Base-by-base conservation (phyloP, 2,888 invertebrate genomes). In the Dorcus parallelipipedus region DNA sequence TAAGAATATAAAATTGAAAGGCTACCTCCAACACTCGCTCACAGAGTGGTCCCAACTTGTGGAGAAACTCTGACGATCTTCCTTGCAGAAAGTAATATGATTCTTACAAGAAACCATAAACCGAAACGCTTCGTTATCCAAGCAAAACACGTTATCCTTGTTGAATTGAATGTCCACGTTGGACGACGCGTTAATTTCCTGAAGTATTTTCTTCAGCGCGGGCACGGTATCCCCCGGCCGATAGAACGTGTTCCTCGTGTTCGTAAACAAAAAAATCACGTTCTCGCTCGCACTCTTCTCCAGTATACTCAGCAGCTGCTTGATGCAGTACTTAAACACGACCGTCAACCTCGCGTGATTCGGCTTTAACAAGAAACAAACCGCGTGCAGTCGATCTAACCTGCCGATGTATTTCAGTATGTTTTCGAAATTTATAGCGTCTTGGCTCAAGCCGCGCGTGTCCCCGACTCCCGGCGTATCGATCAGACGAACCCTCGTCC, bases 211-310 rank as follows among this genome's bases (percentile, higher is more conserved):
- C 56, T 66, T 62, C 26, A 75, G 61, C 26, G 67, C 58, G 9
- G 67, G 59, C 17, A 68, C 60, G 2, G 76, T 74, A 40, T 74
- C 73, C 4, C 73, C 74, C 0, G 74, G 71, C 17, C 66, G 63
- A 56, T 73, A 75, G 51, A 72, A 65, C 8, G 69, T 67, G 23
- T 67, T 67, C 59, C 69, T 62, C 0, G 72, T 65, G 54, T 74
- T 71, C 0, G 77, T 76, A 58, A 76, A 76, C n/a, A 75, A 59
- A 61, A 77, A 77, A 17, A 75, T 64, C 8, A 77, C 69, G 60
- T 77, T 77, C 20, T 68, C 63, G 45, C 70, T 64, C 0, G 76
- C 76, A 9, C 71, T 68, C 58, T 71, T 75, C 10, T 77, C 74
- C 54, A 77, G 64, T 50, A 72, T 67, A 0, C 74, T 72, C n/a